Conservation (phyloP, 2,797 vertebrate species). For the Macroramphosus scolopax region DNA sequence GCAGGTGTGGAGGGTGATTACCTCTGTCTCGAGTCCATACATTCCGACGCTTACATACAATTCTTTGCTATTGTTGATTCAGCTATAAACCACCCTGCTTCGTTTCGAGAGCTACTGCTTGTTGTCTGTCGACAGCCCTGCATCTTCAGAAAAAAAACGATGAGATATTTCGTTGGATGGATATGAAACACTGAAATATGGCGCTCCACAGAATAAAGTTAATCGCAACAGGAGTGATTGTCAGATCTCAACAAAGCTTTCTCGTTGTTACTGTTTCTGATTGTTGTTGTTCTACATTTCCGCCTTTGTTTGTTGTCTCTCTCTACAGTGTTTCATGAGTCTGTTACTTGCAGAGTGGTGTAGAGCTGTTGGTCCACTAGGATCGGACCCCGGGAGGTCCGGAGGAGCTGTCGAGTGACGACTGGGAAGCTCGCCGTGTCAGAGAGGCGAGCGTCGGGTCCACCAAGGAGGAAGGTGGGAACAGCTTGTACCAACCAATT, state of each 20-base stretch:
- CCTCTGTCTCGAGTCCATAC: conserved; percentile 71
- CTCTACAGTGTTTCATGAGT: conserved; percentile 45
- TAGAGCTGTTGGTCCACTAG: conserved; percentile 80
- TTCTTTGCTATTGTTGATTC: conserved; percentile 69
- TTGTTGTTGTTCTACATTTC: conserved; percentile 71
- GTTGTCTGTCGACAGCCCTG: conserved; percentile 71
- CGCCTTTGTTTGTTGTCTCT: conserved; percentile 25
- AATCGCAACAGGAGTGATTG: conserved; percentile 90
- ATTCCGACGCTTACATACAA: conserved; percentile 77
- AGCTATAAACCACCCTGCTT: conserved; percentile 67
- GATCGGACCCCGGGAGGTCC: conserved; percentile 91
- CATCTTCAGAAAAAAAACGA: conserved; percentile 49
- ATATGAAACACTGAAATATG: conserved; percentile 64
- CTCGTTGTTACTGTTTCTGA: conserved; percentile 76
- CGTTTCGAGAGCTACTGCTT: conserved; percentile 31
- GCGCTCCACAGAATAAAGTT: conserved; percentile 71
- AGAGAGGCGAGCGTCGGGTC: conserved; percentile 95
- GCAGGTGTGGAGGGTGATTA: conserved; percentile 52
- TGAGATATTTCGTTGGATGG: conserved; percentile 43
- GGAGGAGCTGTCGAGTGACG: conserved; percentile 94
- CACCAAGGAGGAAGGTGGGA: conserved; percentile 96
- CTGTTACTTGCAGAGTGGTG: conserved; percentile 17
- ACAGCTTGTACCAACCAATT: conserved; percentile 99
- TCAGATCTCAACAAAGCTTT: conserved; percentile 96
- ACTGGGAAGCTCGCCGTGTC: conserved; percentile 94